phyloP scores from a whole-genome alignment of 2,113 vertebrate species.

The Okapia johnstoni region DNA sequence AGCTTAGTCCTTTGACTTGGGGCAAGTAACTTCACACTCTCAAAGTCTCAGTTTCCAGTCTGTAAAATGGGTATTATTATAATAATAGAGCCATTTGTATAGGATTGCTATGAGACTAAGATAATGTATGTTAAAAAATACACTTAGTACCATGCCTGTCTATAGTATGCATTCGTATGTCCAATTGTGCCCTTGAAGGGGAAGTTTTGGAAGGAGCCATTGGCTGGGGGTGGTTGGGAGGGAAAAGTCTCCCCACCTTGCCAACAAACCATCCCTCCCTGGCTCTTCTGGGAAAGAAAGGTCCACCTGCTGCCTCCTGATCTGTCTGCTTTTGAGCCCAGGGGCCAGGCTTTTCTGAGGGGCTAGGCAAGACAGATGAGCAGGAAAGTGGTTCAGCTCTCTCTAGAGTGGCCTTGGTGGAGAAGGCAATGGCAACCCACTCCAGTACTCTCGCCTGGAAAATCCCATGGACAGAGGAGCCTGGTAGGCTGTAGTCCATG shows the following conservation, averaged over 20 bases:
- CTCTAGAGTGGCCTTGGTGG: neutral
- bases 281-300: neutral
- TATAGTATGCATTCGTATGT: neutral
- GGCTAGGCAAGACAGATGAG: neutral
- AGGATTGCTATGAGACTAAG: constrained; percentile 22
- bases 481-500: too few species aligned
- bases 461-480: too few species aligned
- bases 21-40: neutral
- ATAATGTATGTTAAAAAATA: constrained; percentile 15
- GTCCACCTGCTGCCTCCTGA: neutral
- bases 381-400: neutral
- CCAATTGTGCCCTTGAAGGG: neutral
- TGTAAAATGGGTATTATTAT: neutral
- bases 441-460: too few species aligned
- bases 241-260: neutral
- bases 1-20: neutral
- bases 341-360: neutral
- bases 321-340: neutral
- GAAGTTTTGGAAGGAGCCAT: neutral
- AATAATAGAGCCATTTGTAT: neutral
- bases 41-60: neutral
- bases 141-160: neutral
- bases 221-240: neutral
- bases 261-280: neutral
- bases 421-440: too few species aligned